Conservation (phyloP, 2,888 invertebrate species). For the Branchinecta sandiegonensis region DNA sequence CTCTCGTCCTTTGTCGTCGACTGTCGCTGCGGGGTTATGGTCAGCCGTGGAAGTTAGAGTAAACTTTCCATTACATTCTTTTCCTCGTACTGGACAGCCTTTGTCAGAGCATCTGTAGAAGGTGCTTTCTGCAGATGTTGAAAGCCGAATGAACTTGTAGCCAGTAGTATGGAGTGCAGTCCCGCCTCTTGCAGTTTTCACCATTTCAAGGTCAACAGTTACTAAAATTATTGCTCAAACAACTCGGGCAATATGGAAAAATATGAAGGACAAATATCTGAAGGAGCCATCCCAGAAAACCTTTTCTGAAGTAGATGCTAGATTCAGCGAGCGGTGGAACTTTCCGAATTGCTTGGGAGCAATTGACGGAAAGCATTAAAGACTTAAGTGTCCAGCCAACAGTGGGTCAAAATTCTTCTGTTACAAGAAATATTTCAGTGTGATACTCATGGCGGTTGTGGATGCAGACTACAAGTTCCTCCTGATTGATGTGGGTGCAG, state of each 20-base stretch:
- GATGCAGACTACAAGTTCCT: constrained; percentile 25
- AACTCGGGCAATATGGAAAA: constrained; percentile 16
- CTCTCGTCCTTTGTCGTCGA: too few relatives aligned
- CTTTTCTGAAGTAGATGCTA: constrained; percentile 14
- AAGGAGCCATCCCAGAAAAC: too few relatives aligned
- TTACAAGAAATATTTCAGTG: constrained; percentile 23
- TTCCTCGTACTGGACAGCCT: too few relatives aligned
- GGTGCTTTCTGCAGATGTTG: too few relatives aligned
- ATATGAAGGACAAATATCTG: not conserved
- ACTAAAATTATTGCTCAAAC: constrained; percentile 3
- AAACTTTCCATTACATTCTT: too few relatives aligned
- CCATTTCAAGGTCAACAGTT: too few relatives aligned
- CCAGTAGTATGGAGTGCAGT: too few relatives aligned
- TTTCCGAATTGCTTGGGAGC: constrained; percentile 29
- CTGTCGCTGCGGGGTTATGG: too few relatives aligned
- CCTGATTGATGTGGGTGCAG: constrained; percentile 24
- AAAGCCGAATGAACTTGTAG: too few relatives aligned
- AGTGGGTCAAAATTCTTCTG: constrained; percentile 25
- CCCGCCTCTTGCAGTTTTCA: too few relatives aligned
- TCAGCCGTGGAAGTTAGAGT: too few relatives aligned
- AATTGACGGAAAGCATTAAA: constrained; percentile 29
- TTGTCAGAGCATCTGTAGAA: too few relatives aligned
- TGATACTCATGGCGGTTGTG: constrained; percentile 25
- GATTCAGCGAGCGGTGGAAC: constrained; percentile 27
- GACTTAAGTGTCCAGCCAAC: constrained; percentile 24